phyloP scores from a whole-genome alignment of 2,113 vertebrate genomes.

The Lagopus leucura region DNA sequence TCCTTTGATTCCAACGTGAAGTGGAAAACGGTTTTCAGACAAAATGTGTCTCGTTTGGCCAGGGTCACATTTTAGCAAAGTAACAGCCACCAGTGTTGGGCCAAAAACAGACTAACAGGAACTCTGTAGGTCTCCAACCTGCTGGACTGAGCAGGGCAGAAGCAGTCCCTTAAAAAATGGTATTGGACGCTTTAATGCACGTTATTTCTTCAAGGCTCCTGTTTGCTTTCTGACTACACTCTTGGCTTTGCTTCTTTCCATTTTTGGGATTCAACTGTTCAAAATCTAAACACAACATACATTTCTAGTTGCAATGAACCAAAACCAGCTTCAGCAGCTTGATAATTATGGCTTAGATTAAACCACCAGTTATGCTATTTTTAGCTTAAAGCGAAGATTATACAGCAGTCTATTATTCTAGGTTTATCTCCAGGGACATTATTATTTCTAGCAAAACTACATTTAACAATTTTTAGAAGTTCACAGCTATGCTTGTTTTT shows the following conservation, averaged over 20 bases:
- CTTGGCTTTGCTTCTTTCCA: slow-evolving; percentile 31
- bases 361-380: slow-evolving; percentile 70
- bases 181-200: background rate
- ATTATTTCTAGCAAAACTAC: slow-evolving; percentile 66
- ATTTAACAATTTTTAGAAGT: slow-evolving; percentile 28
- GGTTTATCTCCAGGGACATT: slow-evolving; percentile 68
- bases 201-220: slow-evolving; percentile 13
- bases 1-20: background rate
- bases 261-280: slow-evolving; percentile 15
- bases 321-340: slow-evolving; percentile 22
- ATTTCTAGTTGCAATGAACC: slow-evolving; percentile 54
- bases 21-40: background rate
- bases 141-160: background rate
- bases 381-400: slow-evolving; percentile 72
- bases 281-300: slow-evolving; percentile 44
- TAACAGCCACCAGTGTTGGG: background rate
- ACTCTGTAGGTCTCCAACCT: background rate
- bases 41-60: background rate
- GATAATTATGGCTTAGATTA: slow-evolving; percentile 63
- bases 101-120: background rate
- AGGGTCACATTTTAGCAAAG: background rate
- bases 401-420: slow-evolving; percentile 71
- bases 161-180: background rate
- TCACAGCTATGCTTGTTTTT: slow-evolving; percentile 27
- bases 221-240: slow-evolving; percentile 46